Evolutionary conservation across 2,888 invertebrate genomes (phyloP), one percentile per base, ranked within the genome.

Genomic region (Drosophila subsilvestris): DNA sequence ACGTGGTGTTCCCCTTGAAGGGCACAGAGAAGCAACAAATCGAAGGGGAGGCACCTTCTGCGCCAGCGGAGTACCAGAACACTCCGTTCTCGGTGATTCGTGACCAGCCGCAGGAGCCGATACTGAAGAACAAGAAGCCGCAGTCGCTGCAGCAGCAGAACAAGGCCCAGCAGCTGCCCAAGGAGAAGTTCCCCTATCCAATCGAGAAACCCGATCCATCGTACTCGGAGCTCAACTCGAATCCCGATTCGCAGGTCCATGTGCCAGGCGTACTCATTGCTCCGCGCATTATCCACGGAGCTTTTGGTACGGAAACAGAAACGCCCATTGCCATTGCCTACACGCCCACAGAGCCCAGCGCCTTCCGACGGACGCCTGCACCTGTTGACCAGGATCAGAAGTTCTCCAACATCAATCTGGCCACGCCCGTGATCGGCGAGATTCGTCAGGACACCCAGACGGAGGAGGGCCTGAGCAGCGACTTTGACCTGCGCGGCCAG

Each of bases 241-340:
- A 88, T n/a, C 68, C 66, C 6, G 65, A 56, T 5, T 49, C 42
- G 2, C 47, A 65, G 42, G 22, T 22, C n/a, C 86, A 89, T 6
- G 87, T 89, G 1, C 90, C 92, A 0, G 90, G 92, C 0, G 90
- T 92, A 0, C 90, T 92, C 7, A 83, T 92, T 7, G 92, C 93
- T 27, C 91, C 93, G 0, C 90, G 93, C 58, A 93, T 93, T 42
- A 91, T 93, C 0, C 93, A 91, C 57, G 91, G 91, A 12, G 90
- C 82, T 1, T 79, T 89, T 10, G 82, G 78, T n/a, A 92, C 93
- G 0, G 90, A 87, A 12, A 93, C 94, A 0, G 94, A 94, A 49
- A 93, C 93, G 17, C 95, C 95, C 0, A 95, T 95, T 42, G 95
- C 95, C 1, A 94, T 94, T 56, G 95, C 94, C 0, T 95, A 94